Percentiles rank a stretch among this genome's conserved stretches.
Evolutionary conservation across 1,140 invertebrate species (phyloP).

Genomic region (Pogonomyrmex barbatus): DNA sequence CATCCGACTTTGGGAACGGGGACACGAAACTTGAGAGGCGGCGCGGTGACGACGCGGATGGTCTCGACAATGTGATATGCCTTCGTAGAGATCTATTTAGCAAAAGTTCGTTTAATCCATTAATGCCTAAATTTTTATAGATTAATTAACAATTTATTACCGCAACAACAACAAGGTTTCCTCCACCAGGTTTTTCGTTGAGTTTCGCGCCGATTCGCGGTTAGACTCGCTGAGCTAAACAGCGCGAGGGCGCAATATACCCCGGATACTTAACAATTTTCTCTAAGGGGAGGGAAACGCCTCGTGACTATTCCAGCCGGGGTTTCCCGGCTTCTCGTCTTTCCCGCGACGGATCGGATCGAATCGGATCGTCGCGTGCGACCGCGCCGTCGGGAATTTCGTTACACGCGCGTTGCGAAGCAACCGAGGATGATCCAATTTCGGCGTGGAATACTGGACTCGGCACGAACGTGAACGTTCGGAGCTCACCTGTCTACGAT

Average conservation of each 20-base stretch:
- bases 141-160: constrained; percentile 81
- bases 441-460: constrained; percentile 27
- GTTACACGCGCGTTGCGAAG: constrained; percentile 15
- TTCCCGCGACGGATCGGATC: background rate
- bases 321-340: background rate
- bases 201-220: constrained; percentile 46
- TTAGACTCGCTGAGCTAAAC: constrained; percentile 15
- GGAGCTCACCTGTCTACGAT: constrained; percentile 35
- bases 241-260: constrained; percentile 45
- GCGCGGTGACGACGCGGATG: constrained; percentile 33
- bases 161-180: constrained; percentile 81
- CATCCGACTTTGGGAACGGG: constrained; percentile 8
- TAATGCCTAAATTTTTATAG: constrained; percentile 75
- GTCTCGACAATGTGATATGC: constrained; percentile 50
- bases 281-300: background rate
- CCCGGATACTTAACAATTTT: constrained; percentile 57
- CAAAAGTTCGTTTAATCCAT: constrained; percentile 69
- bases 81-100: constrained; percentile 71
- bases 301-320: background rate
- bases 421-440: constrained; percentile 34
- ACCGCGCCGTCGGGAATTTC: background rate
- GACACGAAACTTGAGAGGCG: constrained; percentile 27
- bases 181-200: constrained; percentile 44
- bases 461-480: constrained; percentile 31
- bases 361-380: background rate